Evolutionary conservation across 2,797 vertebrate genomes (phyloP).

Genomic region (Lutjanus argentimaculatus): DNA sequence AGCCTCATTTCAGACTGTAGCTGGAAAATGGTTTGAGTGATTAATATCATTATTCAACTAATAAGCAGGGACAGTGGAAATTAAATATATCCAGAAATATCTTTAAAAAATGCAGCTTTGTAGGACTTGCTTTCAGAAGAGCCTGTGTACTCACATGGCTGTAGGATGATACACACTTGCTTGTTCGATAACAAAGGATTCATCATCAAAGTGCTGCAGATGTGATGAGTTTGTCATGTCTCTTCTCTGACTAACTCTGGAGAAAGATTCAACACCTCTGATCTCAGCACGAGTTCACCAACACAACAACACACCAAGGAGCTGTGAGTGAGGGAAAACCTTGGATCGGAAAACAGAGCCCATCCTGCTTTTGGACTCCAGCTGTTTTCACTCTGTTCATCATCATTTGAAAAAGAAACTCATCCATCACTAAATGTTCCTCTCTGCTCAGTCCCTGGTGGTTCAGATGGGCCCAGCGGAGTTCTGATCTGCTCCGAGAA

Average conservation of each 20-base stretch:
- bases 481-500: slow-evolving; percentile 99
- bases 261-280: slow-evolving; percentile 72
- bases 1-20: too few species aligned
- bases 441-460: slow-evolving; percentile 92
- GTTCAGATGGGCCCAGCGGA: slow-evolving; percentile 97
- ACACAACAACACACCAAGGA: not conserved
- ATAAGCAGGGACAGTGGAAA: not conserved
- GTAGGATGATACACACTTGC: not conserved
- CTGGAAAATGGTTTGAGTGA: too few species aligned
- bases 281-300: slow-evolving; percentile 25
- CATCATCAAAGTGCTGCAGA: slow-evolving; percentile 26
- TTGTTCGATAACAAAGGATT: not conserved
- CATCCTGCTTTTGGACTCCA: not conserved
- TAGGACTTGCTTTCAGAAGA: not conserved
- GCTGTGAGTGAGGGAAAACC: not conserved
- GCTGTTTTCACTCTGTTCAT: not conserved
- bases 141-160: not conserved
- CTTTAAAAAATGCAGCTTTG: too few species aligned
- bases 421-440: not conserved
- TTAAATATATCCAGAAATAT: not conserved
- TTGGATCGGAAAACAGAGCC: not conserved
- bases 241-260: slow-evolving; percentile 78
- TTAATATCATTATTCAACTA: not conserved
- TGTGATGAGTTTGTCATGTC: slow-evolving; percentile 74
- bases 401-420: not conserved